phyloP scores from a whole-genome alignment of 2,888 invertebrate species.

The Tiphia femorata region DNA sequence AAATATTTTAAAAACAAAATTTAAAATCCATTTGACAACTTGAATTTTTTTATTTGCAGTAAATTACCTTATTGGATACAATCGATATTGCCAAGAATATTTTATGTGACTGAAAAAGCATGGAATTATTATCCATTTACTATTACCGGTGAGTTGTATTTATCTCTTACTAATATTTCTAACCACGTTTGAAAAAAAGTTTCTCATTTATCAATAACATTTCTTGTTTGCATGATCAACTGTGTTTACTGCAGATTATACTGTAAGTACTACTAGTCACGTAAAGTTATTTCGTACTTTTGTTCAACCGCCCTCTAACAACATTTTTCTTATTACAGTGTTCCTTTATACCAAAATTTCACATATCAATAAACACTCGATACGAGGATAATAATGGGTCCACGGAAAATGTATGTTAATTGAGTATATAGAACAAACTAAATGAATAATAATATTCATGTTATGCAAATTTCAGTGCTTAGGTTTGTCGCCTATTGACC shows the following conservation, averaged over 20 bases:
- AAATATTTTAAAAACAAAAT: slow-evolving; percentile 7
- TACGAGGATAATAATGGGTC: slow-evolving; percentile 92
- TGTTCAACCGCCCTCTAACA: too few relatives aligned
- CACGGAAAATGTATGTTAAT: slow-evolving; percentile 86
- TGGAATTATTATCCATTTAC: slow-evolving; percentile 97
- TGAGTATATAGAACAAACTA: neutral
- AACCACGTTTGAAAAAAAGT: neutral
- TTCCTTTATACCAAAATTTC: slow-evolving; percentile 89
- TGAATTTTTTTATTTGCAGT: slow-evolving; percentile 71
- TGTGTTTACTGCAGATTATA: slow-evolving; percentile 74
- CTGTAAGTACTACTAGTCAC: slow-evolving; percentile 73
- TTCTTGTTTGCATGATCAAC: slow-evolving; percentile 47
- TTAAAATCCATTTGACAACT: neutral
- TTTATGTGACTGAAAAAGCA: slow-evolving; percentile 93
- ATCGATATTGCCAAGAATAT: slow-evolving; percentile 87
- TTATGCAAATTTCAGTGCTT: slow-evolving; percentile 76
- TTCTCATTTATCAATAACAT: slow-evolving; percentile 15
- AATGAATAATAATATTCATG: neutral
- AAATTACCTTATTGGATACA: slow-evolving; percentile 89
- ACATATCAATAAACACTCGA: slow-evolving; percentile 87
- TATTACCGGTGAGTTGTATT: slow-evolving; percentile 76
- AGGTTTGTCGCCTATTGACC: slow-evolving; percentile 78
- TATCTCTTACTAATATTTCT: neutral
- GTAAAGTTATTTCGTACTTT: neutral
- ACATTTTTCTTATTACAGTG: slow-evolving; percentile 83